These are phyloP conservation scores for Philonicus albiceps DNA, from an alignment of 2,888 invertebrate genomes.

Conservation along the genomic window DNA sequence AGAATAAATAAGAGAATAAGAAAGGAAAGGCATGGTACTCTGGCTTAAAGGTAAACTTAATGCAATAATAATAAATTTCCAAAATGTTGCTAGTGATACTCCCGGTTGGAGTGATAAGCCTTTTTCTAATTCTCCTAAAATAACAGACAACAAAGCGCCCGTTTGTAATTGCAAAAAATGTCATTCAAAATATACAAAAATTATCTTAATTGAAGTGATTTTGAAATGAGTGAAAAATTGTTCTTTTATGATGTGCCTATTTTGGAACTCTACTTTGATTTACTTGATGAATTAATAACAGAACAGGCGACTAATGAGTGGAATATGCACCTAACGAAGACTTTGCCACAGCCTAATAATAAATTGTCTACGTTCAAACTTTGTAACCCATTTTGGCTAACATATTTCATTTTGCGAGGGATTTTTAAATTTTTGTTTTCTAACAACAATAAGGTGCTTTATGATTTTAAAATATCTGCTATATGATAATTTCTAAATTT, in stretches of 20 bases:
- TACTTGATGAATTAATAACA: neutral
- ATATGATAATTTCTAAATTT: neutral
- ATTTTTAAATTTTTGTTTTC: neutral
- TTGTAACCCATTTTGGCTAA: constrained; percentile 12
- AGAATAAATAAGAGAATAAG: too few relatives aligned
- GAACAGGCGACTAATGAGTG: neutral
- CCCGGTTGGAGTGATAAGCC: too few relatives aligned
- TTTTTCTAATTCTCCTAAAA: too few relatives aligned
- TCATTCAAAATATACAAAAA: neutral
- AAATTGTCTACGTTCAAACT: neutral
- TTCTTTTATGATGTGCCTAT: neutral
- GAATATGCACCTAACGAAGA: neutral
- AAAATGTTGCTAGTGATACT: too few relatives aligned
- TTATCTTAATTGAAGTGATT: neutral
- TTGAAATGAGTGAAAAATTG: constrained; percentile 3
- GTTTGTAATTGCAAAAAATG: neutral
- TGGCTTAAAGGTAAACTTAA: too few relatives aligned
- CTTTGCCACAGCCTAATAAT: neutral
- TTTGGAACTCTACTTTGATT: neutral
- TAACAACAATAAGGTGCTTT: neutral
- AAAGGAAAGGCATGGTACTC: too few relatives aligned
- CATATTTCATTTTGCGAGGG: neutral
- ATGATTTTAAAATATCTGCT: neutral
- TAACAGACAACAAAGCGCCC: neutral
- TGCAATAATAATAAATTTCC: too few relatives aligned